These are phyloP conservation scores for Petrolisthes manimaculis DNA, from an alignment of 2,888 invertebrate genomes.

Conservation along the genomic window DNA sequence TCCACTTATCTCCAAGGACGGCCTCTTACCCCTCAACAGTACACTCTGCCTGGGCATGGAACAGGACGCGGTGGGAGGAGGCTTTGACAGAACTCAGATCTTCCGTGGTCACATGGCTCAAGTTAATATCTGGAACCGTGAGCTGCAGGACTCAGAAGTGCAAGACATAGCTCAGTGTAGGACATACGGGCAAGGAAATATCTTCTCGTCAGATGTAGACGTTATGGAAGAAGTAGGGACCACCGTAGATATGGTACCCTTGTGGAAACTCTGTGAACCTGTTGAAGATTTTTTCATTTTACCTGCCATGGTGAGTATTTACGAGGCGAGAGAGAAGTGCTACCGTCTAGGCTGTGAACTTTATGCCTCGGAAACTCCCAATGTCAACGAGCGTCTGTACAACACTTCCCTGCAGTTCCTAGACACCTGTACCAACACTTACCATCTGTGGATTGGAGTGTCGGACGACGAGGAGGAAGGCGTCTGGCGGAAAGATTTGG, in stretches of 20 bases:
- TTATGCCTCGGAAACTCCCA: conserved; percentile 9
- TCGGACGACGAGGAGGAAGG: conserved; percentile 37
- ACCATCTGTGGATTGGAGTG: conserved; percentile 43
- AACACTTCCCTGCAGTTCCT: conserved; percentile 35
- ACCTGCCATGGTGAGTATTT: conserved; percentile 24
- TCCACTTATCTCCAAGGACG: neutral
- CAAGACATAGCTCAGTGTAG: conserved; percentile 32
- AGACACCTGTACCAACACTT: conserved; percentile 35
- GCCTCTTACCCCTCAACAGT: conserved; percentile 26
- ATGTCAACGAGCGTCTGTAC: conserved; percentile 24
- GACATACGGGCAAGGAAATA: conserved; percentile 17
- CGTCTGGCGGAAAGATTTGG: conserved; percentile 35
- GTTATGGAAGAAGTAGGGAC: conserved; percentile 37
- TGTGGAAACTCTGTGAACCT: conserved; percentile 28
- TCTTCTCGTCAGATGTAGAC: conserved; percentile 44
- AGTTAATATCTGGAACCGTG: conserved; percentile 43
- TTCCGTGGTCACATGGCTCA: conserved; percentile 47
- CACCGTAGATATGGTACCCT: conserved; percentile 15
- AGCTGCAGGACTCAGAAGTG: conserved; percentile 13
- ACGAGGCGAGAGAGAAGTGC: conserved; percentile 32
- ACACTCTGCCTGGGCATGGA: conserved; percentile 42
- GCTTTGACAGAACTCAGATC: conserved; percentile 43
- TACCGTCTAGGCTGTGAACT: conserved; percentile 31
- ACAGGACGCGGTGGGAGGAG: conserved; percentile 40
- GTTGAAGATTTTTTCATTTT: conserved; percentile 32